Evolutionary conservation across 2,888 invertebrate genomes (phyloP), one percentile per base, ranked within the genome.

Genomic region (Neoaliturus tenellus): DNA sequence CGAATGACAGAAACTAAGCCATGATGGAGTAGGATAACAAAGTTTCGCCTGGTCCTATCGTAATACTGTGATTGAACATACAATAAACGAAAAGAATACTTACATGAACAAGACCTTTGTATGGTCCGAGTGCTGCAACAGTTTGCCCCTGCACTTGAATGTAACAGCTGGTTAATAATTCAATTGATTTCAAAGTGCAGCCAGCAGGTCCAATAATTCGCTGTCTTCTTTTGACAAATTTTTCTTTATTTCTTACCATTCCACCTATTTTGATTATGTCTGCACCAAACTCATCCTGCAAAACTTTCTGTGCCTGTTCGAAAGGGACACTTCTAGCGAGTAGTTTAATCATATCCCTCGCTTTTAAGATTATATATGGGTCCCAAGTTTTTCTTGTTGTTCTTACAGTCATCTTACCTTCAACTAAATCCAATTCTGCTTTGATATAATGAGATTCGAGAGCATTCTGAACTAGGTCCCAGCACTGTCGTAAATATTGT

Each of bases 341-440:
- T 1, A 99, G 91, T 90, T 98, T 99, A 88, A 99, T 96, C 92
- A 99, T 93, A 90, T 99, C 99, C 85, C 99, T 93, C 0, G 98
- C 98, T 92, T 99, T 99, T 35, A 99, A 93, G 67, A 99, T 97
- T 81, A 98, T 96, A 88, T 96, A 99, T 0, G 99, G 99, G 92
- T 99, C 99, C 98, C 98, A 99, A 0, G 99, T 99, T 92, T 99
- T 98, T 81, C 96, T 92, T 0, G 98, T 98, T 0, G 99, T 99
- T 90, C 93, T 93, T 0, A 99, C 99, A 0, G 95, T 94, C 96
- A 99, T 96, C 88, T 97, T 98, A 58, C 99, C 95, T 92, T 99
- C 98, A 5, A 98, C 93, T 1, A 98, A 92, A 91, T 99, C 99
- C 86, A 99, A 91, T 89, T 98, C 98, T 0, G 96, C 97, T 88